These are phyloP conservation scores for Cosmia pyralina DNA, from an alignment of 2,888 invertebrate species.

Conservation along the genomic window DNA sequence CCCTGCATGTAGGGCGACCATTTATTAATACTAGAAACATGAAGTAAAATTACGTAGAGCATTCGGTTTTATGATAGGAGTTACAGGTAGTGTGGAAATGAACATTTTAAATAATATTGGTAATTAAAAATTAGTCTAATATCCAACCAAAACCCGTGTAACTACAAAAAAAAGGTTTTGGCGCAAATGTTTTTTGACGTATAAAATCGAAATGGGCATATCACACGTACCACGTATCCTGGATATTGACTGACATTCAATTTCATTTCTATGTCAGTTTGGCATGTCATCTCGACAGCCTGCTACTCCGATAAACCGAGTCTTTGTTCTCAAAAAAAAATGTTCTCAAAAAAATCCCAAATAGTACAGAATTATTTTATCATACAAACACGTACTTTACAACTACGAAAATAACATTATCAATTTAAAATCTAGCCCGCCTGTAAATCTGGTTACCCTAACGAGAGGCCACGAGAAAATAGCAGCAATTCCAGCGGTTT, in stretches of 20 bases:
- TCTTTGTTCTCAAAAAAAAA: too few species aligned
- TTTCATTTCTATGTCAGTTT: slow-evolving; percentile 21
- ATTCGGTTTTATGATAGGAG: not conserved
- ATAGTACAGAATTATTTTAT: too few species aligned
- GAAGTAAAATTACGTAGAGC: not conserved
- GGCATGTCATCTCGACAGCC: slow-evolving; percentile 8
- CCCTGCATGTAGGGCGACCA: slow-evolving; percentile 52
- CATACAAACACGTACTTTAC: too few species aligned
- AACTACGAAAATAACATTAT: slow-evolving; percentile 8
- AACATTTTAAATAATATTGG: not conserved
- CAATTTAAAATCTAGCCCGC: slow-evolving; percentile 28
- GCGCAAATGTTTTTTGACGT: not conserved
- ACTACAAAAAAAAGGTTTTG: not conserved
- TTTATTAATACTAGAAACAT: not conserved
- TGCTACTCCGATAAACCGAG: not conserved
- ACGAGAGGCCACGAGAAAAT: slow-evolving; percentile 65
- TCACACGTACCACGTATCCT: not conserved
- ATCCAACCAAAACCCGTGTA: not conserved
- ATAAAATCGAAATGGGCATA: not conserved
- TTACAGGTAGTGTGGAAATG: not conserved
- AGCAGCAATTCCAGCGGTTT: slow-evolving; percentile 70
- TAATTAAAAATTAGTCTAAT: not conserved
- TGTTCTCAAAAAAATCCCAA: not conserved
- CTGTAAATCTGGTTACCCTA: slow-evolving; percentile 55
- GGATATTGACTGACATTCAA: slow-evolving; percentile 35